Evolutionary conservation across 1,140 invertebrate species (phyloP).

Genomic region (Augochlora pura): DNA sequence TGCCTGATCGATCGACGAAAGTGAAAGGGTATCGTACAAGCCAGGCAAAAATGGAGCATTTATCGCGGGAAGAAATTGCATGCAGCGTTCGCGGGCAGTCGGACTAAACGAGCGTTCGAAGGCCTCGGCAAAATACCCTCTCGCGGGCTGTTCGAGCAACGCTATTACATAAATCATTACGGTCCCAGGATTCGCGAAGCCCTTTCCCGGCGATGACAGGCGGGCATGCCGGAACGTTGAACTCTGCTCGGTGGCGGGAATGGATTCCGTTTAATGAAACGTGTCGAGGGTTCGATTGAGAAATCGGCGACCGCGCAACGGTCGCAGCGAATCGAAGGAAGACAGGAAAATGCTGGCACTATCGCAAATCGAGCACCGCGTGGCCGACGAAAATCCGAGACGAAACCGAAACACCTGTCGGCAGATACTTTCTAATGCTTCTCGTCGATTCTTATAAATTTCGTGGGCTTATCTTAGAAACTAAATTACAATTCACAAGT

Average conservation of each 20-base stretch:
- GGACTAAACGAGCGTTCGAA: background rate
- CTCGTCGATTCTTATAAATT: too few relatives aligned
- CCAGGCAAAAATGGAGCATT: background rate
- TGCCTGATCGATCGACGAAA: background rate
- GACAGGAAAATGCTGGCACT: too few relatives aligned
- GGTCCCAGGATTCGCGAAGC: background rate
- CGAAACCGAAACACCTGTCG: too few relatives aligned
- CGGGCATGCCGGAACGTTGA: background rate
- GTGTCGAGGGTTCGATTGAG: background rate
- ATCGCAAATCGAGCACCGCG: too few relatives aligned
- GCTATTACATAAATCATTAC: background rate
- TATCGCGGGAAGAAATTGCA: background rate
- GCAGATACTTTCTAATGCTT: too few relatives aligned
- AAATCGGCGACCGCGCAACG: too few relatives aligned
- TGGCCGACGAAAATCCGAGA: too few relatives aligned
- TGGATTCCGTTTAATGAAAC: background rate
- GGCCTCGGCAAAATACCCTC: conserved; percentile 17
- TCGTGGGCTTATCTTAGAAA: too few relatives aligned
- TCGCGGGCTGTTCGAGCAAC: background rate
- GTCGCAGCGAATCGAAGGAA: too few relatives aligned
- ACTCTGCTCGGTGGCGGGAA: background rate
- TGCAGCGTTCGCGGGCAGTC: background rate
- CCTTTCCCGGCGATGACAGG: conserved; percentile 3
- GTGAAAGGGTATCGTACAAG: background rate
- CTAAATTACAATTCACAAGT: too few relatives aligned